Evolutionary conservation across 2,113 vertebrate species (phyloP).

Genomic region (Neolamprologus modestus): DNA sequence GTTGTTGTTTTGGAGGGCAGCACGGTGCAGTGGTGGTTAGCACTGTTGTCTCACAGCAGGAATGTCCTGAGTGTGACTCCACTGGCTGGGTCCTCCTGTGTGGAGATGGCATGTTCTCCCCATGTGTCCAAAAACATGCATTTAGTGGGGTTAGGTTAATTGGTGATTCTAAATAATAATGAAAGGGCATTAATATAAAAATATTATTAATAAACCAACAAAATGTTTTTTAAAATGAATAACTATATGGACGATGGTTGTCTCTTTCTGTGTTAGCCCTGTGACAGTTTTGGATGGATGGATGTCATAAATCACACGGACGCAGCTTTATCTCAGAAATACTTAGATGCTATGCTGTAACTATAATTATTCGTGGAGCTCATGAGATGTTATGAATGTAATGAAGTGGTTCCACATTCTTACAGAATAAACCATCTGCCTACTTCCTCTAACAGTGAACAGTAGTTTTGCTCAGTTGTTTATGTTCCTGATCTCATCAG

Average conservation of each 20-base stretch:
- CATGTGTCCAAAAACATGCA: not conserved
- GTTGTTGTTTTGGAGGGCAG: not conserved
- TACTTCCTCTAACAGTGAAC: not conserved
- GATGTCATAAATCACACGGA: not conserved
- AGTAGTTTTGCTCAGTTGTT: not conserved
- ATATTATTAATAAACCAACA: not conserved
- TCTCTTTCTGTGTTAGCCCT: accelerated
- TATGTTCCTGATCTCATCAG: accelerated
- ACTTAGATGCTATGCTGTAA: not conserved
- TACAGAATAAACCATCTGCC: not conserved
- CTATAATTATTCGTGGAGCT: not conserved
- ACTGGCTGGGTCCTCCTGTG: not conserved
- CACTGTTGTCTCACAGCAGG: not conserved
- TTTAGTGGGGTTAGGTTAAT: not conserved
- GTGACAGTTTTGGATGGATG: not conserved
- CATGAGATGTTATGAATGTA: not conserved
- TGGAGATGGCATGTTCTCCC: not conserved
- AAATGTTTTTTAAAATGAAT: not conserved
- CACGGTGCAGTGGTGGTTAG: not conserved
- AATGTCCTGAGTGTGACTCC: not conserved
- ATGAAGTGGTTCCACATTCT: not conserved
- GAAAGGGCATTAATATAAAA: not conserved
- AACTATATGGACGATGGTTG: not conserved
- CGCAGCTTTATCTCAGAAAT: accelerated
- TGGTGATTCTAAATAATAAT: not conserved